phyloP scores from a whole-genome alignment of 2,888 invertebrate genomes.

The Exocentrus adspersus region DNA sequence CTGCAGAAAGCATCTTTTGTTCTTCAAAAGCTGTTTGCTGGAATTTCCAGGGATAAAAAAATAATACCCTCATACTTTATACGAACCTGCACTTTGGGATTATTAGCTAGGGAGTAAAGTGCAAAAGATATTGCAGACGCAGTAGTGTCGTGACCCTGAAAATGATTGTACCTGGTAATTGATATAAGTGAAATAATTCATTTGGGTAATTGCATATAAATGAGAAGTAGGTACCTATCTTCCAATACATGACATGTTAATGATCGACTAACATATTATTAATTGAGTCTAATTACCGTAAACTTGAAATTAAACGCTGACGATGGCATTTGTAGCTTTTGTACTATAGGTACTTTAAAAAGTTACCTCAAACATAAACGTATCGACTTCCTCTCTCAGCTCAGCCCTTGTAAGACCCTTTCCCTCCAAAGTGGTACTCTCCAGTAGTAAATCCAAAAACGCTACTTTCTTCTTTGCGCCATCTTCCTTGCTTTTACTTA shows the following conservation, averaged over 20 bases:
- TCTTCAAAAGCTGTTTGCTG: slow-evolving; percentile 61
- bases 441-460: slow-evolving; percentile 73
- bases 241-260: too few relatives aligned
- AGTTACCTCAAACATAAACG: slow-evolving; percentile 76
- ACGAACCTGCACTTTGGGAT: slow-evolving; percentile 61
- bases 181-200: too few relatives aligned
- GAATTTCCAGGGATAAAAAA: slow-evolving; percentile 45
- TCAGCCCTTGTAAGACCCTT: slow-evolving; percentile 68
- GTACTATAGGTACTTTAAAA: too few relatives aligned
- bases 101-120: slow-evolving; percentile 61
- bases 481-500: not conserved
- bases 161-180: too few relatives aligned
- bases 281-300: too few relatives aligned
- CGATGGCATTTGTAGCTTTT: too few relatives aligned
- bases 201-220: too few relatives aligned
- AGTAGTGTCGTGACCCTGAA: slow-evolving; percentile 66
- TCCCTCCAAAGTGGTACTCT: slow-evolving; percentile 67
- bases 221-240: too few relatives aligned
- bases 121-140: slow-evolving; percentile 63
- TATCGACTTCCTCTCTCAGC: slow-evolving; percentile 76
- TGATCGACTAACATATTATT: too few relatives aligned
- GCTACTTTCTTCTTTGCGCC: slow-evolving; percentile 69
- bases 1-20: slow-evolving; percentile 56
- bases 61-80: not conserved
- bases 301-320: too few relatives aligned